Evolutionary conservation across 2,797 vertebrate genomes (phyloP), one percentile per base, ranked within the genome.

Genomic region (Naso thynnoides): DNA sequence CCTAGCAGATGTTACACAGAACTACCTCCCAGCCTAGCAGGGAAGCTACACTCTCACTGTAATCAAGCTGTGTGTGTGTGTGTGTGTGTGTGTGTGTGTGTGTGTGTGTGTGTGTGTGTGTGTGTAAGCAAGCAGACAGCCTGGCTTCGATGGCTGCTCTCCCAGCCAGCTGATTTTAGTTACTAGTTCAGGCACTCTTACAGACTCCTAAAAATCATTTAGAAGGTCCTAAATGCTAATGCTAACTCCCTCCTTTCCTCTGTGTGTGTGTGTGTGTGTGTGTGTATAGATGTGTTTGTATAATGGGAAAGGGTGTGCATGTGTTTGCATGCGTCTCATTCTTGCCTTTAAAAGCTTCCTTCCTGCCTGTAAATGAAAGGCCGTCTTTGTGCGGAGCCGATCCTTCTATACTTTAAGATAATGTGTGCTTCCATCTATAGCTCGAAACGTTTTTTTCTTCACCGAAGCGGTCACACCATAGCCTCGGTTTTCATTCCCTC

Each of bases 1-100:
- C 86, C 81, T 60, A 72, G 89, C 90, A 92, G 91, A 92, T 91
- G 89, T 90, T 91, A 39, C 81, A 66, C 69, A 67, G 84, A 87
- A 88, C 88, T 81, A 86, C 66, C 81, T 86, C 82, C 55, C 69
- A 54, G 63, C 70, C 33, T 81, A 36, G 71, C 60, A 48, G 78
- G 86, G 76, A 86, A 69, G 48, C 78, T 68, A 19, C 33, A 9
- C 66, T 82, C 73, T 78, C 73, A 42, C 82, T 88, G 81, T 90
- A 89, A 89, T 89, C 86, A 85, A 82, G 76, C 70, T 81, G 78
- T 47, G 86, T 44, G 16, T 58, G 24, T 9, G 21, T 54, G 70
- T 61, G 53, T 69, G 50, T 68, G 48, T 56, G 53, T 52, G 21
- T 62, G 15, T 60, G 52, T 68, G 49, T 68, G 48, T 56, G 48